A percentile compares a stretch with the other conserved stretches of the same genome.
Conservation (phyloP, 2,888 invertebrate species). For the Melikaiella ostensackeni region DNA sequence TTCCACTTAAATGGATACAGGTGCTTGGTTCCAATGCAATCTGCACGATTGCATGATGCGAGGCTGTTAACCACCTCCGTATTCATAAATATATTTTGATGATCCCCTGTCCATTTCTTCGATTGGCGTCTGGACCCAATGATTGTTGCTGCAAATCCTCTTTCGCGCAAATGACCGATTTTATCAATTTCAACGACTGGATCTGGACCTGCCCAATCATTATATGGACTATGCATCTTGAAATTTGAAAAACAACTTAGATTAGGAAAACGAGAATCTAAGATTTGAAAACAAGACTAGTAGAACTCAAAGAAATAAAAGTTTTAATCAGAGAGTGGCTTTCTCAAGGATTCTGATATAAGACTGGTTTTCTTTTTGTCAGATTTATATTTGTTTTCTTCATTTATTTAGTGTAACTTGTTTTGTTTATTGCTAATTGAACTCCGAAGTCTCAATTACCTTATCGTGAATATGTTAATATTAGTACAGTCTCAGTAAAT, state of each 20-base stretch:
- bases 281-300: not conserved
- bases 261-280: not conserved
- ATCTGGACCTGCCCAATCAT: not conserved
- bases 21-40: slow-evolving; percentile 58
- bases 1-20: slow-evolving; percentile 59
- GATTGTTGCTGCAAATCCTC: slow-evolving; percentile 1
- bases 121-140: slow-evolving; percentile 1
- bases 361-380: too few relatives aligned
- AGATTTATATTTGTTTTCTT: too few relatives aligned
- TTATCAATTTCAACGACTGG: slow-evolving; percentile 42
- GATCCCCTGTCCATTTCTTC: slow-evolving; percentile 50
- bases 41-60: slow-evolving; percentile 62
- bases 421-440: too few relatives aligned
- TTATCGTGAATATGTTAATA: too few relatives aligned
- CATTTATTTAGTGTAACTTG: too few relatives aligned
- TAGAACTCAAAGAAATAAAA: too few relatives aligned
- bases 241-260: not conserved
- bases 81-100: slow-evolving; percentile 73
- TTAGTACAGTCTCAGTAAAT: too few relatives aligned
- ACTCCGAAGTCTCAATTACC: too few relatives aligned
- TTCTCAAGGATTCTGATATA: too few relatives aligned
- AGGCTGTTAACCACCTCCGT: slow-evolving; percentile 61
- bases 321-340: too few relatives aligned
- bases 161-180: slow-evolving; percentile 51
- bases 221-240: not conserved